Conservation (phyloP, 35 echinoderm and acorn worm genomes). For the Amphiura filiformis region DNA sequence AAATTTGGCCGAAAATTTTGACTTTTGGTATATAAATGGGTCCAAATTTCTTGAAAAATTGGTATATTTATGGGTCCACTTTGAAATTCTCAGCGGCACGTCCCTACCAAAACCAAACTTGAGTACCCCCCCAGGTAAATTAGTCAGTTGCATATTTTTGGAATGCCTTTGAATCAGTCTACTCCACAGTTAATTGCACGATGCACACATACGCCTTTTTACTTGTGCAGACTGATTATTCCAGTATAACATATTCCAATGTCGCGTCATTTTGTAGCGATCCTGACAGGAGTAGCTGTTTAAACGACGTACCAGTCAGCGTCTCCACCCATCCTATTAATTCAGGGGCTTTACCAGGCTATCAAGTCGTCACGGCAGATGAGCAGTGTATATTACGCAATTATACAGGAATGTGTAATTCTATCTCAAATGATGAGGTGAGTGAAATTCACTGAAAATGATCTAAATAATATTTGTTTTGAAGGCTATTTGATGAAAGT, state of each 20-base stretch:
- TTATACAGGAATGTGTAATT: neutral
- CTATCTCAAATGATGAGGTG: neutral
- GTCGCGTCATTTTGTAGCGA: neutral
- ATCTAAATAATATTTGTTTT: too few relatives aligned
- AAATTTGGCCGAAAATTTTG: too few relatives aligned
- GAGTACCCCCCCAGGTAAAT: neutral
- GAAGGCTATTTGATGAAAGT: too few relatives aligned
- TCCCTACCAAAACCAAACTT: too few relatives aligned
- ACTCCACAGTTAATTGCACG: too few relatives aligned
- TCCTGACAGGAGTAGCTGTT: neutral
- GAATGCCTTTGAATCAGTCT: neutral
- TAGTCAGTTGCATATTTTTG: neutral
- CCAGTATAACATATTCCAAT: neutral
- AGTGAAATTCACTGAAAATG: too few relatives aligned
- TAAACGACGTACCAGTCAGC: neutral
- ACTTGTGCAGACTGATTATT: too few relatives aligned
- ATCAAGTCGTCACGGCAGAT: neutral
- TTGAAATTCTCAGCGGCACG: too few relatives aligned
- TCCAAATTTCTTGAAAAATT: too few relatives aligned
- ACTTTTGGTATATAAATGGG: too few relatives aligned
- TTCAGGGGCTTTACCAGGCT: neutral
- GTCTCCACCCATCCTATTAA: neutral
- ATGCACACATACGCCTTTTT: too few relatives aligned
- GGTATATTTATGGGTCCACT: too few relatives aligned
- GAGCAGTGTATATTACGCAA: neutral